phyloP scores from a whole-genome alignment of 2,888 invertebrate species.

The Microchrysa polita region DNA sequence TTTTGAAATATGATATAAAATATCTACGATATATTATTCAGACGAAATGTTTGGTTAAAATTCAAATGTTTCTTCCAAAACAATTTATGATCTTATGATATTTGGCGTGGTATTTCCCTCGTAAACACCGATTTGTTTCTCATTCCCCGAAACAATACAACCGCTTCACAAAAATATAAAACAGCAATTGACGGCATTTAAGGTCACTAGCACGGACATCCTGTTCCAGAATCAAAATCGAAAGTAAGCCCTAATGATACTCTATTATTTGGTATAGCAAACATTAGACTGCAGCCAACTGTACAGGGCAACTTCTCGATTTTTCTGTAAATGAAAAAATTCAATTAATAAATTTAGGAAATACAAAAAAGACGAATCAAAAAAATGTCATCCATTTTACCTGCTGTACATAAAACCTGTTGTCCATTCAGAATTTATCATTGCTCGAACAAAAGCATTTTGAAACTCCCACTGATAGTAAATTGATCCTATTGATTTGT shows the following conservation, averaged over 20 bases:
- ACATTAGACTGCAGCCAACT: slow-evolving; percentile 60
- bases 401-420: slow-evolving; percentile 62
- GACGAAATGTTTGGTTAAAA: too few relatives aligned
- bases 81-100: too few relatives aligned
- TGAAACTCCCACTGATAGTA: slow-evolving; percentile 62
- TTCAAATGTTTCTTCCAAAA: too few relatives aligned
- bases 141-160: too few relatives aligned
- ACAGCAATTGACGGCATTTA: too few relatives aligned
- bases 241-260: slow-evolving; percentile 62
- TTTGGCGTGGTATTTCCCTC: too few relatives aligned
- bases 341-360: slow-evolving; percentile 2
- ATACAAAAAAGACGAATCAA: not conserved
- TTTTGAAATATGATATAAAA: too few relatives aligned
- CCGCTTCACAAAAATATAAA: too few relatives aligned
- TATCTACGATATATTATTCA: too few relatives aligned
- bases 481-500: slow-evolving; percentile 59
- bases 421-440: slow-evolving; percentile 61
- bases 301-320: slow-evolving; percentile 57
- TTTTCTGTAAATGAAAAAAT: slow-evolving; percentile 53
- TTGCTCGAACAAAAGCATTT: slow-evolving; percentile 59
- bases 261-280: slow-evolving; percentile 59
- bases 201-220: too few relatives aligned
- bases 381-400: slow-evolving; percentile 51
- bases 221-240: slow-evolving; percentile 58
- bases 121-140: too few relatives aligned